Base-by-base conservation (phyloP, 2,113 vertebrate species). In the Rousettus leschenaultii region DNA sequence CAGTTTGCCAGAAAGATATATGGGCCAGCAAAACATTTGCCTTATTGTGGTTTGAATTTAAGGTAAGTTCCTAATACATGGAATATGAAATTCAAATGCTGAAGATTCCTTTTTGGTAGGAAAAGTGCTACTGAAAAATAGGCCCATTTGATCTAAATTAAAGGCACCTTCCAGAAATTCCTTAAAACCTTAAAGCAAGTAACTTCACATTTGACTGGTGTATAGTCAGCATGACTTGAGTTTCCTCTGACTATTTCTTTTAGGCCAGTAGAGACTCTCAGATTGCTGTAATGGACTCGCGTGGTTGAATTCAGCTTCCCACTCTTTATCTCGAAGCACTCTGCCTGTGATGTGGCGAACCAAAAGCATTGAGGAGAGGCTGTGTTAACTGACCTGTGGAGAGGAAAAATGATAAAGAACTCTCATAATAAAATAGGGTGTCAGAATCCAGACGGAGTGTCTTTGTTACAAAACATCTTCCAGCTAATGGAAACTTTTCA, bases 21-120 rank as follows among this genome's bases (percentile, higher is more conserved):
- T 79, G 35, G 40, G 53, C 48, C 83, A 73, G 55, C 15, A 86
- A 79, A 89, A 79, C 21, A 40, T 79, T 94, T 93, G 45, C 45
- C 22, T 26, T 21, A 15, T 55, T 78, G 61, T 94, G 82, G 40
- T 95, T 92, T 96, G 93, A 91, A 84, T 75, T 83, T 92, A 90
- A 59, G 80, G 22, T 80, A 86, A 43, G 40, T 82, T 73, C 28
- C 28, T 85, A 55, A 91, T n/a, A 92, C 43, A 19, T 53, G 35
- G 48, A 91, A 91, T 95, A 38, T 78, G 85, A 73, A 70, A 89
- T 94, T 91, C 86, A 83, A 24, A 74, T 86, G 57, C 19, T 75
- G 43, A 74, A 1, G 53, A 53, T 91, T 30, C 63, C 82, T 92
- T 87, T 92, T 83, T 75, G 89, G 79, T 94, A 40, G 66, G 40